Conservation (phyloP, 2,888 invertebrate species). For the Acanthopleura granulata region DNA sequence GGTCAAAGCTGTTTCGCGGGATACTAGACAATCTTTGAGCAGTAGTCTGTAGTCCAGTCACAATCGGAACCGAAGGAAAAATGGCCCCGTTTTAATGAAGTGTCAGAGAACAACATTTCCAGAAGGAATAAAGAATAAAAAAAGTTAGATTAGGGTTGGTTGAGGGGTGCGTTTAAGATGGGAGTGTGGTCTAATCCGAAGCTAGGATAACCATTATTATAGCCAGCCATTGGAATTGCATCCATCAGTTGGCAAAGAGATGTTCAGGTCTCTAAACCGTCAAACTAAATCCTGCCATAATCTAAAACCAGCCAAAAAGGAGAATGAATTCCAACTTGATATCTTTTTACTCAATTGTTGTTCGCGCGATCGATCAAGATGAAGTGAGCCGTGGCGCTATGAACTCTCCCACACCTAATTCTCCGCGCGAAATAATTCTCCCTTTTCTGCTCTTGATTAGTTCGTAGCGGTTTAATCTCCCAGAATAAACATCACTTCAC, state of each 20-base stretch:
- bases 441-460: conserved; percentile 10
- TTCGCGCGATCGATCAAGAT: conserved; percentile 14
- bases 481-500: conserved; percentile 17
- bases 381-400: background rate
- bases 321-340: conserved; percentile 18
- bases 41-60: too few species aligned
- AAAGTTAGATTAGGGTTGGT: background rate
- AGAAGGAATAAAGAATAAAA: background rate
- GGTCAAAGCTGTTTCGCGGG: too few species aligned
- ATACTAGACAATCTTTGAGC: too few species aligned
- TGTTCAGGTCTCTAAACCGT: conserved; percentile 18
- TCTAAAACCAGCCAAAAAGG: conserved; percentile 17
- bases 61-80: too few species aligned
- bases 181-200: background rate
- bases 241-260: conserved; percentile 14
- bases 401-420: conserved; percentile 12
- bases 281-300: conserved; percentile 17
- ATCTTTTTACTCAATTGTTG: conserved; percentile 20
- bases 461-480: conserved; percentile 4
- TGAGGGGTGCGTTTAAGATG: background rate
- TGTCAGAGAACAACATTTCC: too few species aligned
- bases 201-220: conserved; percentile 5
- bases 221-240: background rate
- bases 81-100: too few species aligned
- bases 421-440: conserved; percentile 4